phyloP scores from a whole-genome alignment of 1,140 invertebrate genomes.

The Pantala flavescens region DNA sequence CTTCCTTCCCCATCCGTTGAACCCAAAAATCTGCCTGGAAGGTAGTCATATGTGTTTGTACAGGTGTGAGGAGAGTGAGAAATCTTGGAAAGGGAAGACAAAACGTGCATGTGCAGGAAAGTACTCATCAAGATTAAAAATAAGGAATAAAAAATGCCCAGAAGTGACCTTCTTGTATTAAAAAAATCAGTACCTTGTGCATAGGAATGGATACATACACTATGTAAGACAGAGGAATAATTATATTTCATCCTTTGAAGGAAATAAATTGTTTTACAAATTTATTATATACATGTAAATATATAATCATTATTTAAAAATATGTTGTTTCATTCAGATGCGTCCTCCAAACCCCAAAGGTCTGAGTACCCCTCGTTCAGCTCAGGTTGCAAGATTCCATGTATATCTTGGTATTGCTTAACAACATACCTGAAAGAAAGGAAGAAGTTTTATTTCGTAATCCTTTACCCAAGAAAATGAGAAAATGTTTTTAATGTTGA shows the following conservation, averaged over 20 bases:
- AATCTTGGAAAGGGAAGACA: too few relatives aligned
- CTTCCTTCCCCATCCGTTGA: too few relatives aligned
- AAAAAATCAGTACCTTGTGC: conserved; percentile 1
- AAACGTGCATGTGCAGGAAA: neutral
- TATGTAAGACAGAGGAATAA: conserved; percentile 2
- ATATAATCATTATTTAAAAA: conserved; percentile 9
- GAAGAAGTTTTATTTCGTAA: too few relatives aligned
- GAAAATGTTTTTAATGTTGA: too few relatives aligned
- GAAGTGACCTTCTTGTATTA: conserved; percentile 9
- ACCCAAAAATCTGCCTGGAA: too few relatives aligned
- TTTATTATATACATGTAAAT: conserved; percentile 11
- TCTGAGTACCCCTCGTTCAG: neutral
- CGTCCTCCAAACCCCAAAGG: neutral
- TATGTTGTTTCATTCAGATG: neutral
- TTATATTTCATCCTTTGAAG: neutral
- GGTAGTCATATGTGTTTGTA: too few relatives aligned
- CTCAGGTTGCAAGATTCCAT: too few relatives aligned
- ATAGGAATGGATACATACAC: conserved; percentile 7
- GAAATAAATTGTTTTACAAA: neutral
- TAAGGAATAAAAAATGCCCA: neutral
- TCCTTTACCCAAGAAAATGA: too few relatives aligned
- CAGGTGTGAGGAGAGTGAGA: too few relatives aligned
- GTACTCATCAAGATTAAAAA: neutral
- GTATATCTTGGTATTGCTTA: too few relatives aligned
- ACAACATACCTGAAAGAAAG: too few relatives aligned